phyloP scores from a whole-genome alignment of 2,113 vertebrate species.

The Oxyruncus cristatus region DNA sequence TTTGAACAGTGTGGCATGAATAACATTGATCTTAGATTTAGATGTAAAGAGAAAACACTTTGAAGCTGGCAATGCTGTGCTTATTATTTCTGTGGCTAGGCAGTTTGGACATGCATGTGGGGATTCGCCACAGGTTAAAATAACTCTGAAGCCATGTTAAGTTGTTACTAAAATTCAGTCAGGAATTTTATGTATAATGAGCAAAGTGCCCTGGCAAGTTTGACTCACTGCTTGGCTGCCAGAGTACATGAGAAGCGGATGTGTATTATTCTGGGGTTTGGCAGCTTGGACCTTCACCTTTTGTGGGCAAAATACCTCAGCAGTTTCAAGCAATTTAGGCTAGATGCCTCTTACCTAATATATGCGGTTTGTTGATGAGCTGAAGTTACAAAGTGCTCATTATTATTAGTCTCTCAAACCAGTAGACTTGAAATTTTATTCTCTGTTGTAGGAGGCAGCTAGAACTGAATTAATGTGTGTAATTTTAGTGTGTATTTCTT shows the following conservation, averaged over 20 bases:
- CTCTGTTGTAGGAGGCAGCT: neutral
- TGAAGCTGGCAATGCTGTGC: conserved; percentile 37
- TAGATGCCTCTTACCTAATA: neutral
- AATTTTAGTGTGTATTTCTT: neutral
- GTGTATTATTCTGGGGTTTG: conserved; percentile 24
- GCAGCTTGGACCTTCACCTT: neutral
- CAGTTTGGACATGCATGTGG: neutral
- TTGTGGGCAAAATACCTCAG: neutral
- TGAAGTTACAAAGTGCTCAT: neutral
- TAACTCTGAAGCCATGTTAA: neutral
- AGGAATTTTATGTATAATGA: conserved; percentile 6
- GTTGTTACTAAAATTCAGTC: conserved; percentile 21
- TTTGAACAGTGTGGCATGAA: conserved; percentile 20
- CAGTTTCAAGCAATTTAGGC: neutral
- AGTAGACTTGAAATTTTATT: neutral
- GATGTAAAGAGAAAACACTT: conserved; percentile 23
- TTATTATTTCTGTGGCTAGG: conserved; percentile 51
- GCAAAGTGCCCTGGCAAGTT: conserved; percentile 1
- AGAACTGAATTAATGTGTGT: neutral
- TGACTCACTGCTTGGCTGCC: neutral
- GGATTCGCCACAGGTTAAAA: conserved; percentile 49
- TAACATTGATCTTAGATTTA: conserved; percentile 38
- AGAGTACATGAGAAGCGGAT: neutral
- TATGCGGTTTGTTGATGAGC: neutral
- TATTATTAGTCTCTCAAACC: neutral